These are phyloP conservation scores for Leptinotarsa rubiginosa DNA, from an alignment of 2,888 invertebrate genomes.

Conservation along the genomic window DNA sequence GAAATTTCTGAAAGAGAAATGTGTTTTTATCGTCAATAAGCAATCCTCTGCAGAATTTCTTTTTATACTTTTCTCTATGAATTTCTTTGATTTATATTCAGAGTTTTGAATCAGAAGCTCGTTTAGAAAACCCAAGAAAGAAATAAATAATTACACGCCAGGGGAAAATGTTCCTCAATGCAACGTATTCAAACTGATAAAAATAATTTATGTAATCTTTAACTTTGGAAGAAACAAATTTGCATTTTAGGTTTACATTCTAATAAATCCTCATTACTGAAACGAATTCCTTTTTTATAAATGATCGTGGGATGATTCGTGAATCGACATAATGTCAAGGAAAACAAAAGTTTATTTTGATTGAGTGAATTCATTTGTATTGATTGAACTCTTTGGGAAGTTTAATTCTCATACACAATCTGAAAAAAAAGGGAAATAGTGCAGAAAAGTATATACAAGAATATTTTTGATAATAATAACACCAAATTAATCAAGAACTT, in stretches of 20 bases:
- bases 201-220: constrained; percentile 1
- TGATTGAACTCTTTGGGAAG: too few relatives aligned
- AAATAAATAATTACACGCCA: not conserved
- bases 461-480: too few relatives aligned
- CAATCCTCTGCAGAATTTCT: not conserved
- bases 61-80: not conserved
- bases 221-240: not conserved
- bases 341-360: too few relatives aligned
- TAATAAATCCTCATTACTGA: not conserved
- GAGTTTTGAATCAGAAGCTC: not conserved
- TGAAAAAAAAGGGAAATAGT: too few relatives aligned
- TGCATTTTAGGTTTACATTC: not conserved
- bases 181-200: not conserved
- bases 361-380: too few relatives aligned
- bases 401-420: too few relatives aligned
- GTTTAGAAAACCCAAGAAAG: not conserved
- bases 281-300: not conserved
- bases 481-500: too few relatives aligned
- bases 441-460: too few relatives aligned
- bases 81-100: constrained; percentile 10
- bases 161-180: not conserved
- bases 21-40: constrained; percentile 13
- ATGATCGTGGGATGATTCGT: too few relatives aligned
- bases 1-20: not conserved
- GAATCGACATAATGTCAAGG: too few relatives aligned